Conservation (phyloP, 2,888 invertebrate species). For the Hydriomena furcata region DNA sequence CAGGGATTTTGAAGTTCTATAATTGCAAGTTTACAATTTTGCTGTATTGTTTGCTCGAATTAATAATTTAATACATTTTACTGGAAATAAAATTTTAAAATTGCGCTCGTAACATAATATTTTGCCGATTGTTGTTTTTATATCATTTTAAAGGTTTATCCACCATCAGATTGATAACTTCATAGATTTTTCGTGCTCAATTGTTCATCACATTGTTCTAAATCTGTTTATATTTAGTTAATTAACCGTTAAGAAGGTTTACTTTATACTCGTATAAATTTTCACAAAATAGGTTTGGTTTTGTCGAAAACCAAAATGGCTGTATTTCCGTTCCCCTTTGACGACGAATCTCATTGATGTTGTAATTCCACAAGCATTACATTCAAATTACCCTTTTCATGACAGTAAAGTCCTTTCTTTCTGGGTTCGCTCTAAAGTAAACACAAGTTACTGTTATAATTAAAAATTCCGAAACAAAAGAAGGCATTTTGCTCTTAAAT, state of each 20-base stretch:
- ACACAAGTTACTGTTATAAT: slow-evolving; percentile 24
- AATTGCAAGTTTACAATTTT: slow-evolving; percentile 2
- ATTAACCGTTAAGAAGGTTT: not conserved
- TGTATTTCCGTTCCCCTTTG: slow-evolving; percentile 32
- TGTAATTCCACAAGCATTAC: slow-evolving; percentile 28
- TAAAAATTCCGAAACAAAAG: slow-evolving; percentile 32
- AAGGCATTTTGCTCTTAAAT: slow-evolving; percentile 32
- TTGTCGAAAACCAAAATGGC: slow-evolving; percentile 20
- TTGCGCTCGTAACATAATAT: too few species aligned
- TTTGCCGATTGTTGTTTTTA: too few species aligned
- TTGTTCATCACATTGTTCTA: not conserved
- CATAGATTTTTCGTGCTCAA: too few species aligned
- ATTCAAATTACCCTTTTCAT: slow-evolving; percentile 24
- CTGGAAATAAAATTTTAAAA: not conserved
- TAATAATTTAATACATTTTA: not conserved
- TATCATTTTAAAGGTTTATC: too few species aligned
- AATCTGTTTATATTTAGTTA: not conserved
- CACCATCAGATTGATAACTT: too few species aligned
- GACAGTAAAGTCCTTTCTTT: slow-evolving; percentile 20
- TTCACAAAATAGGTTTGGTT: slow-evolving; percentile 12
- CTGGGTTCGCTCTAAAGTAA: slow-evolving; percentile 14
- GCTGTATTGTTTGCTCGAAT: not conserved
- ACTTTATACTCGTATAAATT: not conserved
- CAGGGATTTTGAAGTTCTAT: slow-evolving; percentile 7
- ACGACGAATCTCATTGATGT: slow-evolving; percentile 23